A percentile compares a stretch with the other conserved stretches of the same genome.
Conservation (phyloP, 2,113 vertebrate species). For the Paracanthobrama guichenoti region DNA sequence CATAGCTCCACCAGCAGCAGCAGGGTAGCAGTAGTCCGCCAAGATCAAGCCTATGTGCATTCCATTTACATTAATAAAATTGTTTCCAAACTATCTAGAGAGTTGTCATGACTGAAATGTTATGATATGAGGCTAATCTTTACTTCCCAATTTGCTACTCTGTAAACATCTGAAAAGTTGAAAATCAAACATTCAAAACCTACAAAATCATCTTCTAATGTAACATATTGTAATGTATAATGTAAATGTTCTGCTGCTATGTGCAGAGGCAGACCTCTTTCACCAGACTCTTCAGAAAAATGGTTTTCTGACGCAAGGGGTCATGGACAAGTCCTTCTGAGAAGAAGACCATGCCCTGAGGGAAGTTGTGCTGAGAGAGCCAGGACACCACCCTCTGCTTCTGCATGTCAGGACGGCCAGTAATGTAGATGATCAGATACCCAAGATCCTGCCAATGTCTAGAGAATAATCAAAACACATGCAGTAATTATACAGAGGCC, state of each 20-base stretch:
- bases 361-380: constrained; percentile 99
- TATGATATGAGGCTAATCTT: background rate
- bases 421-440: constrained; percentile 98
- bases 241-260: background rate
- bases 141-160: background rate
- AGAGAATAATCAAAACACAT: constrained; percentile 6
- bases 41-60: no score
- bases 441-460: constrained; percentile 99
- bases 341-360: constrained; percentile 96
- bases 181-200: background rate
- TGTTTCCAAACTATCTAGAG: no score
- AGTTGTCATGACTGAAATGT: no score
- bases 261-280: constrained; percentile 61
- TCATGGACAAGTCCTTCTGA: constrained; percentile 96
- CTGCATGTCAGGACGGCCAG: constrained; percentile 98
- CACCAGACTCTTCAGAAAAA: constrained; percentile 92
- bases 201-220: background rate
- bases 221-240: background rate
- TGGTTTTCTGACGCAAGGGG: constrained; percentile 95
- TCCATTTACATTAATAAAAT: no score
- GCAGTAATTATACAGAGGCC: no score
- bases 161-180: no score
- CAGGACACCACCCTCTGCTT: constrained; percentile 98
- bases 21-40: no score
- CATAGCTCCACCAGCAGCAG: no score